Evolutionary conservation across 2,113 vertebrate genomes (phyloP).

Genomic region (Corythaixoides concolor): DNA sequence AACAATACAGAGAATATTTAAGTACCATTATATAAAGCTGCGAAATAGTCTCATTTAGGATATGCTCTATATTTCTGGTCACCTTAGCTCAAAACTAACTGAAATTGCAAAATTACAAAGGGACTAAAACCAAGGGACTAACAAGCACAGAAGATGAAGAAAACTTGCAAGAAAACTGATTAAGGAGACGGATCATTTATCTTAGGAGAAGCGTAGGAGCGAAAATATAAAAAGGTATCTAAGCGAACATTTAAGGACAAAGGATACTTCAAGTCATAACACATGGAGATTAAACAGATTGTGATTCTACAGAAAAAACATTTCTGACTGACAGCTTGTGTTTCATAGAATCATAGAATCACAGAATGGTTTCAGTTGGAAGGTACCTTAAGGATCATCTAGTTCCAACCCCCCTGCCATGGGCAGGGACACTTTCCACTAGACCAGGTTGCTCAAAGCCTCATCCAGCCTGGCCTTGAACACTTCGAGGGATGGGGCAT

Average conservation of each 20-base stretch:
- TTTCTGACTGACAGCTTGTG: background rate
- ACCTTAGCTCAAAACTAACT: background rate
- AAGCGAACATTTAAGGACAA: background rate
- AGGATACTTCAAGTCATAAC: background rate
- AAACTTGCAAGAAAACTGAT: background rate
- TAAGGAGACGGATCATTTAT: background rate
- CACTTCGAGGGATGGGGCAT: too few relatives aligned
- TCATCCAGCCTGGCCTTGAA: too few relatives aligned
- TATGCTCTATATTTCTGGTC: background rate
- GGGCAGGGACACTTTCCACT: too few relatives aligned
- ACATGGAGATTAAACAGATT: background rate
- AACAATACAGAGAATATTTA: background rate
- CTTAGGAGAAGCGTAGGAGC: background rate
- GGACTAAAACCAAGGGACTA: too few relatives aligned
- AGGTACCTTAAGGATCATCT: too few relatives aligned
- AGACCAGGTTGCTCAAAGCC: too few relatives aligned
- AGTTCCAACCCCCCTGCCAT: too few relatives aligned
- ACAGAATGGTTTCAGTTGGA: too few relatives aligned
- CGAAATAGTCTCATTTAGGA: background rate
- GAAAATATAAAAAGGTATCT: background rate
- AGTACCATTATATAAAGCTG: background rate
- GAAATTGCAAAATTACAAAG: background rate
- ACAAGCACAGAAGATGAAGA: background rate
- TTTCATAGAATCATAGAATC: too few relatives aligned
- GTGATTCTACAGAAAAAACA: background rate